Percentiles rank a stretch among this genome's conserved stretches.
phyloP scores from a whole-genome alignment of 1,140 invertebrate species.

The Papilio glaucus region DNA sequence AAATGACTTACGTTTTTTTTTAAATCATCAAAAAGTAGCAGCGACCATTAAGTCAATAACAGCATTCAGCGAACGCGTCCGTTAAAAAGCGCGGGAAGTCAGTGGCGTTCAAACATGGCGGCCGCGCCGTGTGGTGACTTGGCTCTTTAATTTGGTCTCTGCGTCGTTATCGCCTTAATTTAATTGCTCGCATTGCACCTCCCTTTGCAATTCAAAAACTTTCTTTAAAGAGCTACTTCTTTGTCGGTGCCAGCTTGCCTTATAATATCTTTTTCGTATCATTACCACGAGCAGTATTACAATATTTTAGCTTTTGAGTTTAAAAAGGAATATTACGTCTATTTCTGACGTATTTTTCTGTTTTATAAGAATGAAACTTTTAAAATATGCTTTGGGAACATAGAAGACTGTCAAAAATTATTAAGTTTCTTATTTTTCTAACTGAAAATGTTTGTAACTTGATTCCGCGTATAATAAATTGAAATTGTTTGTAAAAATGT shows the following conservation, averaged over 20 bases:
- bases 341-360: too few relatives aligned
- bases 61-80: conserved; percentile 36
- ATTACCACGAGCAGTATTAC: neutral
- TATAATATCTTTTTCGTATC: conserved; percentile 23
- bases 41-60: conserved; percentile 33
- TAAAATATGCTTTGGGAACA: too few relatives aligned
- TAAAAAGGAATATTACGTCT: too few relatives aligned
- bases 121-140: conserved; percentile 36
- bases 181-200: conserved; percentile 40
- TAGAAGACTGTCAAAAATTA: too few relatives aligned
- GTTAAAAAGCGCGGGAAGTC: conserved; percentile 44
- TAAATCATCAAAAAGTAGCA: conserved; percentile 23
- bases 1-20: conserved; percentile 15
- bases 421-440: too few relatives aligned
- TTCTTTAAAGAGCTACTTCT: conserved; percentile 22
- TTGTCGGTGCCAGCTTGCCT: conserved; percentile 17
- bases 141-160: conserved; percentile 37
- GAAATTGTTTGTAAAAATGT: too few relatives aligned
- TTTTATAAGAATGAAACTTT: too few relatives aligned
- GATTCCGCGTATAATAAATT: too few relatives aligned
- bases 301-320: too few relatives aligned
- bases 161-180: conserved; percentile 47
- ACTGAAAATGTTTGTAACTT: too few relatives aligned
- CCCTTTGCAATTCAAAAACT: conserved; percentile 28
- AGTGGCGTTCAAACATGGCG: conserved; percentile 42